phyloP scores from a whole-genome alignment of 2,797 vertebrate species.

The Melopsittacus undulatus region DNA sequence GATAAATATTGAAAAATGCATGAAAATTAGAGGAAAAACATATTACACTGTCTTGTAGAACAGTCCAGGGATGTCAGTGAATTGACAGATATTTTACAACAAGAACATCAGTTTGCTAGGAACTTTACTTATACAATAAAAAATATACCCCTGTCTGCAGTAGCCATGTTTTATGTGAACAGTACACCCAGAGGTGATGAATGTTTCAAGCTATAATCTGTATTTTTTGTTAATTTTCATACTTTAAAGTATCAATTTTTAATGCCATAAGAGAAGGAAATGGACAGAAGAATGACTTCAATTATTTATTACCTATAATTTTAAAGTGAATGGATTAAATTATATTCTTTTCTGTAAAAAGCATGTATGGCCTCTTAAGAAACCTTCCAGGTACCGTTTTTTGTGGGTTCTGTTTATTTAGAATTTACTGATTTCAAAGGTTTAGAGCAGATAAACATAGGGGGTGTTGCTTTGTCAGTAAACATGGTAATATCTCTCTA shows the following conservation, averaged over 20 bases:
- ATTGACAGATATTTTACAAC: background rate
- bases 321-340: background rate
- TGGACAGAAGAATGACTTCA: background rate
- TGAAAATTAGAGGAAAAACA: background rate
- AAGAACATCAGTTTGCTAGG: background rate
- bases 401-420: background rate
- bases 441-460: background rate
- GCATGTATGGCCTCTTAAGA: background rate
- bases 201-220: background rate
- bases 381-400: background rate
- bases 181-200: accelerated
- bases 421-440: background rate
- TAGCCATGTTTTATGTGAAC: background rate
- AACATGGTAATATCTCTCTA: background rate
- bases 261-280: background rate
- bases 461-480: background rate
- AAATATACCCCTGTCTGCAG: background rate
- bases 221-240: background rate
- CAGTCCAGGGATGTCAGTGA: background rate
- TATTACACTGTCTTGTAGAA: background rate
- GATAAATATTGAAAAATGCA: background rate
- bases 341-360: background rate
- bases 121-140: background rate
- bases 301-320: background rate
- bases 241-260: background rate